Evolutionary conservation across 1,140 invertebrate species (phyloP), one percentile per base, ranked within the genome.

Genomic region (Ips nitidus): DNA sequence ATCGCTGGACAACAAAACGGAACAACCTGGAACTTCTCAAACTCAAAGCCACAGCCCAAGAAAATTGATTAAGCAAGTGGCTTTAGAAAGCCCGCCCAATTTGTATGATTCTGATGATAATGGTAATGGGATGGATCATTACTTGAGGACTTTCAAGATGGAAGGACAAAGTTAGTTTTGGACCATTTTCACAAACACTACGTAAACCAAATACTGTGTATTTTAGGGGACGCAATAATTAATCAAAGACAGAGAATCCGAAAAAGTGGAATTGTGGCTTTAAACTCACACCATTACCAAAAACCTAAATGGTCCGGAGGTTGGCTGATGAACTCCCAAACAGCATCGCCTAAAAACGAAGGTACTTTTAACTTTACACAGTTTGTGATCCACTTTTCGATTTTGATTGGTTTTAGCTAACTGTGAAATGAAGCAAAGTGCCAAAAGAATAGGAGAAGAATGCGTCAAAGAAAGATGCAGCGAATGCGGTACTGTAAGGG

Each of bases 401-500:
- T 8, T 1, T 50, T 50, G 22, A 62, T 47, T 22, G 45, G 8
- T 63, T 71, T 42, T 60, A 71, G 69, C 57, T 8, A 66, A 36
- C 41, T 66, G 52, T 43, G 84, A 82, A 69, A 78, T 86, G 41
- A 87, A 87, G 71, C 85, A 90, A 76, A 90, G 88, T 69, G 82
- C 84, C 7, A 86, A 86, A 60, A 80, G 90, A 6, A 86, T 90
- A 56, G 90, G 90, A 0, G 89, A 92, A 61, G 90, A 92, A 63
- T 90, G 88, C 69, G 84, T 90, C 56, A 85, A 85, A 70, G 86
- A 90, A 56, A 84, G 88, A 67, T 90, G 91, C 77, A 87, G 90
- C 2, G 91, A 95, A 79, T 95, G 93, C 80, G 93, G 94, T 52
- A 86, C 87, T 62, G 79, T 90, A 1, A 87, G 92, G 73, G 97